Evolutionary conservation across 2,888 invertebrate genomes (phyloP).

Genomic region (Spodoptera exigua): DNA sequence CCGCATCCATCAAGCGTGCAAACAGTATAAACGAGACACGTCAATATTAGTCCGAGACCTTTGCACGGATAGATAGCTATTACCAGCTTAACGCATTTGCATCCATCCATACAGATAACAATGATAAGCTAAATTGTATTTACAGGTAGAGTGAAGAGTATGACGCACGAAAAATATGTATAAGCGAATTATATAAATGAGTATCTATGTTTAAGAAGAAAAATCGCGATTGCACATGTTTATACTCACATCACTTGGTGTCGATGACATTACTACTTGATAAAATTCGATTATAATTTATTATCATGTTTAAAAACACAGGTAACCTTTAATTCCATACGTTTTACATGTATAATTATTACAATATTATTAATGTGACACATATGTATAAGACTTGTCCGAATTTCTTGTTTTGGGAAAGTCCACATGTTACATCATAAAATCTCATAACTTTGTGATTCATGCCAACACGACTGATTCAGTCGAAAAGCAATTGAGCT

Average conservation of each 20-base stretch:
- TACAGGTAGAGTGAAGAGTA: conserved; percentile 42
- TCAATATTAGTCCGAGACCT: conserved; percentile 71
- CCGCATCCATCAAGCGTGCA: conserved; percentile 81
- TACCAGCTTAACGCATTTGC: conserved; percentile 65
- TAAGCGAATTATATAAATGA: conserved; percentile 30
- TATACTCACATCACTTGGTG: conserved; percentile 2
- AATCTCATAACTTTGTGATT: conserved; percentile 70
- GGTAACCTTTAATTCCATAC: too few relatives aligned
- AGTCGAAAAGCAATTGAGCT: conserved; percentile 57
- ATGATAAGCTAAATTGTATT: conserved; percentile 58
- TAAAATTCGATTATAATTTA: conserved; percentile 1
- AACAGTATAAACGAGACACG: conserved; percentile 78
- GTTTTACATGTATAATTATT: too few relatives aligned
- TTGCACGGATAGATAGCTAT: conserved; percentile 16
- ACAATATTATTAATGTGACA: conserved; percentile 44
- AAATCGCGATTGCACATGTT: conserved; percentile 1
- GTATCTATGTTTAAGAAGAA: not conserved
- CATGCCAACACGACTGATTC: conserved; percentile 64
- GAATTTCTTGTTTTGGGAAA: conserved; percentile 68
- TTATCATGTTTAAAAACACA: too few relatives aligned
- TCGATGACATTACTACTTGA: conserved; percentile 12
- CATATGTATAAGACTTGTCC: conserved; percentile 60
- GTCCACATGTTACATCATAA: conserved; percentile 69
- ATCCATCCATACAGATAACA: conserved; percentile 58
- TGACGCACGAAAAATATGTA: conserved; percentile 46